A percentile compares a stretch with the other conserved stretches of the same genome.
Conservation (phyloP, 2,113 vertebrate genomes). For the Psophia crepitans region DNA sequence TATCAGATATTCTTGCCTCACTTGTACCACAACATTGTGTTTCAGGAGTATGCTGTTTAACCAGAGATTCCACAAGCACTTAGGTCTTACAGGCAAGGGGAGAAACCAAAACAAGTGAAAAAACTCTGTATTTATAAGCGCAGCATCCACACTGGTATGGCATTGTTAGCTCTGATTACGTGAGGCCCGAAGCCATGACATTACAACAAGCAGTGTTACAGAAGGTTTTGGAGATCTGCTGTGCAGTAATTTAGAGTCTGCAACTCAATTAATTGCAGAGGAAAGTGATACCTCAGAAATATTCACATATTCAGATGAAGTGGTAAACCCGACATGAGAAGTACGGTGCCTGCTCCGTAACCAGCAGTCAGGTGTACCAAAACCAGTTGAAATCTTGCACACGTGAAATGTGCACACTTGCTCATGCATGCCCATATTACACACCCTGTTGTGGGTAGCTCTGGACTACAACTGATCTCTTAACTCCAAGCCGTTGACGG, state of each 20-base stretch:
- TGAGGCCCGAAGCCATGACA: not conserved
- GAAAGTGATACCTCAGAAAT: not conserved
- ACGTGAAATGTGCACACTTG: not conserved
- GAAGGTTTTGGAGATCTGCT: not conserved
- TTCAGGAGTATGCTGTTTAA: not conserved
- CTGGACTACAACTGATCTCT: slow-evolving; percentile 25
- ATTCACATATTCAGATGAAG: not conserved
- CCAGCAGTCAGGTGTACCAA: not conserved
- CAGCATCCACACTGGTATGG: not conserved
- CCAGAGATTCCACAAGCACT: not conserved
- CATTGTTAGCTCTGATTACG: not conserved
- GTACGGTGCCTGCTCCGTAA: not conserved
- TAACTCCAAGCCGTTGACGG: slow-evolving; percentile 37
- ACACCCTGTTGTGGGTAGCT: not conserved
- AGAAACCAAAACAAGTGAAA: not conserved
- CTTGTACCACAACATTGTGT: not conserved
- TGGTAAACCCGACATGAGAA: slow-evolving; percentile 14
- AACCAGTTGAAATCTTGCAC: slow-evolving; percentile 7
- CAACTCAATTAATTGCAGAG: not conserved
- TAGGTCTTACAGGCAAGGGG: not conserved
- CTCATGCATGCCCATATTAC: not conserved
- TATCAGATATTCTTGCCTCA: not conserved
- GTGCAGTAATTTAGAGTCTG: not conserved
- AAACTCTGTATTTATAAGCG: not conserved
- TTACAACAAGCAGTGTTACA: not conserved